Base-by-base conservation (phyloP, 2,888 invertebrate genomes). In the Chrysopilus asiliformis region DNA sequence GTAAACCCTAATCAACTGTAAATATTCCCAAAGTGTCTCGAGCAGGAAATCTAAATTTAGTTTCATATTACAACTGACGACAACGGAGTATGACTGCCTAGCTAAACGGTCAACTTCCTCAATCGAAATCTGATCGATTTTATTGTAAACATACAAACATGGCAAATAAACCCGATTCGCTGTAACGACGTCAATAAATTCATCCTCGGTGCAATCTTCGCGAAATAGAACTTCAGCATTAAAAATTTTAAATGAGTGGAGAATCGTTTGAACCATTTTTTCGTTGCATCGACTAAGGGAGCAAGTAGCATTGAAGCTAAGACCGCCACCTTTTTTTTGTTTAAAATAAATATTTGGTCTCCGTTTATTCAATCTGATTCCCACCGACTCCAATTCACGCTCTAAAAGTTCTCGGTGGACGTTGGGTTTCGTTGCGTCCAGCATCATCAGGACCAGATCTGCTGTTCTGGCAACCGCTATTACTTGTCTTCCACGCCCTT, bases 291-390 rank as follows among this genome's bases (percentile, higher is more conserved):
- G 85, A 0, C 93, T 90, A 36, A 98, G 68, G 16, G 89, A 76
- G 55, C 93, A 87, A 2, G 94, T 98, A 1, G 95, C 83, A 59
- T 94, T 99, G 61, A 98, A 97, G 4, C 94, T 90, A 14, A 98
- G 66, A 4, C 98, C 98, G 38, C 91, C 98, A 14, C 90, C 91
- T 66, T 95, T 95, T 64, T 95, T 58, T 56, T 86, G 84, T 74
- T 97, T 98, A 59, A 93, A 98, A 66, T 98, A 98, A 60, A 98
- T 97, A 59, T 97, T 94, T 3, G 98, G 98, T 61, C 86, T 93
- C 39, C 67, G 68, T 61, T 89, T 93, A 65, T 99, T 99, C 41
- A 99, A 71, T 51, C 98, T 71, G 51, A 98, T 97, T 41, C 97
- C 98, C 19, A 99, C 97, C 52, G 87, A 84, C 67, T 99, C 98